These are phyloP conservation scores for Pteropus rufus DNA, from an alignment of 2,797 vertebrate species.

Conservation along the genomic window DNA sequence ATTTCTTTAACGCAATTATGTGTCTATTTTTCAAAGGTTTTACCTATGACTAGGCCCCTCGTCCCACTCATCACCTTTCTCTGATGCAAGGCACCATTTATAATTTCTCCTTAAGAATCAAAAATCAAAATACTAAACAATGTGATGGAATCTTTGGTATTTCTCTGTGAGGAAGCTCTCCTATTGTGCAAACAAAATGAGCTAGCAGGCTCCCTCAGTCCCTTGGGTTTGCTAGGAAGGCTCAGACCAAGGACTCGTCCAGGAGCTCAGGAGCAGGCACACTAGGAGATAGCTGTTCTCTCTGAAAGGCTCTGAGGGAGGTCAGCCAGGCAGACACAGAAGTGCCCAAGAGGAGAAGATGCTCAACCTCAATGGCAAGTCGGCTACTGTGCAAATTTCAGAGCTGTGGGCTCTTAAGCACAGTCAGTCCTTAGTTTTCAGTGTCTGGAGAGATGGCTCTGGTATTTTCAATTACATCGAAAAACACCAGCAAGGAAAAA, in stretches of 20 bases:
- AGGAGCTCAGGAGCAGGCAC: background rate
- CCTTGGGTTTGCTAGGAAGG: background rate
- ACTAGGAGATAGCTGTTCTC: background rate
- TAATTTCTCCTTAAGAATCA: background rate
- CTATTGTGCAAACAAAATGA: background rate
- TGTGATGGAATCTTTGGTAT: background rate
- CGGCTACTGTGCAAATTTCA: background rate
- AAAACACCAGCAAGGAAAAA: conserved; percentile 35
- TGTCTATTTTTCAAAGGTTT: background rate
- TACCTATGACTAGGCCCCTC: background rate
- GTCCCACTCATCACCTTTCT: background rate
- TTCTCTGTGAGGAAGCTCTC: background rate
- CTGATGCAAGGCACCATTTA: background rate
- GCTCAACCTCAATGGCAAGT: background rate
- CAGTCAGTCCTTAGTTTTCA: background rate
- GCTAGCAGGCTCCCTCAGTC: background rate
- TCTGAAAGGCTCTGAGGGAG: background rate
- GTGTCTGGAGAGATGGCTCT: background rate
- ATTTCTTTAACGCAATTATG: background rate
- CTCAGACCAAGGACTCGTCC: background rate
- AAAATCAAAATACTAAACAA: background rate
- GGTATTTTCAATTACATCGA: conserved; percentile 30
- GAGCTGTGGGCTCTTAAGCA: background rate
- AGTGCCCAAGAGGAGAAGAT: background rate
- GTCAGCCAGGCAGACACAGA: background rate